Base-by-base conservation (phyloP, 1,140 invertebrate species). In the Saccostrea cuccullata region DNA sequence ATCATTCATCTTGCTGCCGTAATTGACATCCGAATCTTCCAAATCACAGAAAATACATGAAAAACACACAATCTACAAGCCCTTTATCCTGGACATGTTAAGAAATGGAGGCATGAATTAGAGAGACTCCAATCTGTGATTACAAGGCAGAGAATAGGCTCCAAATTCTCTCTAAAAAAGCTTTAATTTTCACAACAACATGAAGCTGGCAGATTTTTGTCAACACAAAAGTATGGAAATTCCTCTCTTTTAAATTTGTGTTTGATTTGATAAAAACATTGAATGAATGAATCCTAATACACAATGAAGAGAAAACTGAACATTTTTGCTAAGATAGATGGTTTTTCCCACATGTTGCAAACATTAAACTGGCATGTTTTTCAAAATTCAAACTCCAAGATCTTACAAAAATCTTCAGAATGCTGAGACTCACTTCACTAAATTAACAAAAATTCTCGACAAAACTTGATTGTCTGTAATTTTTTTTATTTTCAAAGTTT, bases 11-110 rank as follows among this genome's bases (percentile, higher is more conserved):
- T 30, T 30, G 13, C 5, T 11, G 26, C 30, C 70, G 11, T 77
- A 77, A 77, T 77, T 77, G 70, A 77, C 70, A 77, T 2, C 26
- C 30, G 70, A 77, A 77, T 36, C 70, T 36, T 30, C 30, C 70
- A 30, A 77, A 77, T 12, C 70, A 77, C 26, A 77, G 70, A 40
- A 64, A 77, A 77, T 77, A 26, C 70, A 77, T 77, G 70, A 77
- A 77, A 77, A 77, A 40, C 70, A 77, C 30, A 77, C 70, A 77
- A 15, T 36, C 13, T 77, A 36, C 70, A 77, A 77, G 70, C 70
- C 26, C 26, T 77, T 77, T 77, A 77, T 77, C 70, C 70, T 12
- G 15, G 30, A 77, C 70, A 30, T 13, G 30, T 77, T 77, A 12
- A 30, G 13, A 77, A 77, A 36, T 12, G 26, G 23, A 77, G 15